These are phyloP conservation scores for Melanotaenia duboulayi DNA, from an alignment of 2,113 vertebrate genomes.

Conservation along the genomic window DNA sequence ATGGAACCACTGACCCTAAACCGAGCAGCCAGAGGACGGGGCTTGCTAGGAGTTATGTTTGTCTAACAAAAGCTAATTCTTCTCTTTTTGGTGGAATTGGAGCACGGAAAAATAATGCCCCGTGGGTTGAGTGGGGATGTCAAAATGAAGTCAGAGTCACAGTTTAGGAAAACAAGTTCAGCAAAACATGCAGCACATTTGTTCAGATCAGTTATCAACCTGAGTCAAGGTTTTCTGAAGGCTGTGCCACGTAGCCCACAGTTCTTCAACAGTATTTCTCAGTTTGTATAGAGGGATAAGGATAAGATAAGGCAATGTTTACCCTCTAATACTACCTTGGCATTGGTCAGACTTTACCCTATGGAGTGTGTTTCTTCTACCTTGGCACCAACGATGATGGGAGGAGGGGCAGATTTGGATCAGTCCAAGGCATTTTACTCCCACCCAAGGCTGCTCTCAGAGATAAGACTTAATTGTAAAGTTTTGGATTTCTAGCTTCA, in stretches of 20 bases:
- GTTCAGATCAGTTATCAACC: conserved; percentile 54
- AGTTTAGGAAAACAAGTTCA: conserved; percentile 11
- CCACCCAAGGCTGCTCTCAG: conserved; percentile 34
- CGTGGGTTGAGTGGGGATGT: neutral
- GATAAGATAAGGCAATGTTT: conserved; percentile 76
- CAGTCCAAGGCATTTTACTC: conserved; percentile 54
- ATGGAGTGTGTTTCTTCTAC: conserved; percentile 61
- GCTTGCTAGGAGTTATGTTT: conserved; percentile 8
- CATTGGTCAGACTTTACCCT: conserved; percentile 58
- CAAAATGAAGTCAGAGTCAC: conserved; percentile 5
- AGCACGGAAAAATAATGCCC: neutral
- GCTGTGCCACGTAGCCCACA: conserved; percentile 41
- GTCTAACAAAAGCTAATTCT: neutral
- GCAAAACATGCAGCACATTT: conserved; percentile 24
- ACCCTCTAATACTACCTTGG: conserved; percentile 64
- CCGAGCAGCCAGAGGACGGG: conserved; percentile 41
- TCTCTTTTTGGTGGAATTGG: neutral
- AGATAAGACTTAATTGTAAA: conserved; percentile 54
- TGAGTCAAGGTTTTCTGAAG: conserved; percentile 61
- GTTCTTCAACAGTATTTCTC: conserved; percentile 48
- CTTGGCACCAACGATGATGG: conserved; percentile 53
- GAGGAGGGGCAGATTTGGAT: conserved; percentile 47
- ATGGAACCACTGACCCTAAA: conserved; percentile 73
- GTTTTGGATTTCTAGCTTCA: conserved; percentile 35
- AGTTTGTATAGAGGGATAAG: conserved; percentile 59